phyloP scores from a whole-genome alignment of 2,888 invertebrate species.

The Erebia palarica region DNA sequence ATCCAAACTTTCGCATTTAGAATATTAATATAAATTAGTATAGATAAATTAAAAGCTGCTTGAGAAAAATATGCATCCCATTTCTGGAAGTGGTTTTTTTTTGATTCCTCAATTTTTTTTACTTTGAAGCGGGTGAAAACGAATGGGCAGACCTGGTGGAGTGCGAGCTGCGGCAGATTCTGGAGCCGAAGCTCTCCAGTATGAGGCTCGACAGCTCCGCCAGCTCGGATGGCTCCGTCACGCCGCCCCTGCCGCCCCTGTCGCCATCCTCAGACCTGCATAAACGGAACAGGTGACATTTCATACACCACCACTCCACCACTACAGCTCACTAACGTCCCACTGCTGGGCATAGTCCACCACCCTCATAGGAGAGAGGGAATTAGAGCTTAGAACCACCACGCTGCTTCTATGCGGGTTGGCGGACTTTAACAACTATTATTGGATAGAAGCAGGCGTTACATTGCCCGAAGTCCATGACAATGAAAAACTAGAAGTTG shows the following conservation, averaged over 20 bases:
- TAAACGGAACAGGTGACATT: conserved; percentile 77
- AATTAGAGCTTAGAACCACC: too few relatives aligned
- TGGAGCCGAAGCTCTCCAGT: conserved; percentile 88
- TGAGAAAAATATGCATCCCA: too few relatives aligned
- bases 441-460: too few relatives aligned
- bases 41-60: not conserved
- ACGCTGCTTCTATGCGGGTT: too few relatives aligned
- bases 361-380: too few relatives aligned
- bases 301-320: not conserved
- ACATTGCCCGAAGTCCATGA: too few relatives aligned
- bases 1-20: too few relatives aligned
- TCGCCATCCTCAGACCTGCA: conserved; percentile 83
- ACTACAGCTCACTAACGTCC: too few relatives aligned
- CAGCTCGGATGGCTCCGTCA: conserved; percentile 87
- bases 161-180: conserved; percentile 88
- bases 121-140: conserved; percentile 82
- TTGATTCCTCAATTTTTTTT: not conserved
- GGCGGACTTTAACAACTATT: too few relatives aligned
- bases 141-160: conserved; percentile 93
- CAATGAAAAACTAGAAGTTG: too few relatives aligned
- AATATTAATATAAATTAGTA: not conserved
- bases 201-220: conserved; percentile 84
- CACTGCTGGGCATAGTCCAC: too few relatives aligned
- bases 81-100: too few relatives aligned
- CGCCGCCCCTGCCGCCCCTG: conserved; percentile 89